Conservation (phyloP, 1,140 invertebrate genomes). For the Zaprionus ornatus region DNA sequence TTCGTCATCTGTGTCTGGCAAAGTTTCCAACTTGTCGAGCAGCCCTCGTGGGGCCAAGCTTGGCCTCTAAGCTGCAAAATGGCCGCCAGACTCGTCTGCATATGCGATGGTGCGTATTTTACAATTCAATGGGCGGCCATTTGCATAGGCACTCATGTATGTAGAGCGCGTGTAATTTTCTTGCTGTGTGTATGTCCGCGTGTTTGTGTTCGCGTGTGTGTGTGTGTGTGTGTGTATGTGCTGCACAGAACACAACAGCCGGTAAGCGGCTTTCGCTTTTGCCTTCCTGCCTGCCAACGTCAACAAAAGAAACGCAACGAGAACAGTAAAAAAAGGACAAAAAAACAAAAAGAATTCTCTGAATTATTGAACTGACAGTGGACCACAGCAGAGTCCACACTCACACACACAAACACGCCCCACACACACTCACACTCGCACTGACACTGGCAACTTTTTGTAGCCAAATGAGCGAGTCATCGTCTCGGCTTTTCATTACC, state of each 20-base stretch:
- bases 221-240: neutral
- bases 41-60: conserved; percentile 7
- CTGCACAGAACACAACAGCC: conserved; percentile 42
- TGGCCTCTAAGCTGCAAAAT: conserved; percentile 45
- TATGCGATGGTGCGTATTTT: conserved; percentile 69
- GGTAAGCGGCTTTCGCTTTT: conserved; percentile 70
- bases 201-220: no score
- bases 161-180: conserved; percentile 46
- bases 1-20: neutral
- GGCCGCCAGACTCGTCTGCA: conserved; percentile 43
- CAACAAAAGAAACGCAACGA: conserved; percentile 39
- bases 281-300: conserved; percentile 44
- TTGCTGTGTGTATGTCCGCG: neutral
- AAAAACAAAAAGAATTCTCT: conserved; percentile 32
- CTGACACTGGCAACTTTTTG: conserved; percentile 2
- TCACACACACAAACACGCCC: neutral
- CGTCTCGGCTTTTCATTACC: conserved; percentile 41
- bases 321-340: conserved; percentile 1
- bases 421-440: neutral
- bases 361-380: conserved; percentile 62
- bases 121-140: conserved; percentile 74
- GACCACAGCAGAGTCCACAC: neutral
- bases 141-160: conserved; percentile 66
- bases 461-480: conserved; percentile 40
- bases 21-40: neutral